Conservation (phyloP, 2,797 vertebrate species). For the Semotilus atromaculatus region DNA sequence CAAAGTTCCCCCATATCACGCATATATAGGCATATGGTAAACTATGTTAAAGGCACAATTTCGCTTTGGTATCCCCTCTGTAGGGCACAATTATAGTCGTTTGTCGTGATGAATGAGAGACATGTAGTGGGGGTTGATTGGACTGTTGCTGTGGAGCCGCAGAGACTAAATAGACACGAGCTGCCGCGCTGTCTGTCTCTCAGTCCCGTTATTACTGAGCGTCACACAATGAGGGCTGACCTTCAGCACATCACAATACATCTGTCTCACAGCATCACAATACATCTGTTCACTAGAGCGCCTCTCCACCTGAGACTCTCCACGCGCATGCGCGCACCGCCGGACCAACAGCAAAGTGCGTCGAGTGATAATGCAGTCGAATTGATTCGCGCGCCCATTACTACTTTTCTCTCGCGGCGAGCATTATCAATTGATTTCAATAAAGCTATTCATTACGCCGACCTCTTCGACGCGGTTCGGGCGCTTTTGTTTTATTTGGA, state of each 20-base stretch:
- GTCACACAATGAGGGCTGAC: slow-evolving; percentile 72
- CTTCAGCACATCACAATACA: slow-evolving; percentile 75
- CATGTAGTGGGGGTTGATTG: slow-evolving; percentile 51
- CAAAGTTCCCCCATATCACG: background rate
- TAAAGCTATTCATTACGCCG: slow-evolving; percentile 77
- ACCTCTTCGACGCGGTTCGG: slow-evolving; percentile 72
- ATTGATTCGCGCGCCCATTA: slow-evolving; percentile 49
- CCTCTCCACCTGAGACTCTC: slow-evolving; percentile 44
- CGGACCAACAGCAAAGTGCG: slow-evolving; percentile 11
- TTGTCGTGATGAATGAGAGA: slow-evolving; percentile 18
- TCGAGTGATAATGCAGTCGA: slow-evolving; percentile 48
- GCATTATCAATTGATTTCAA: slow-evolving; percentile 60
- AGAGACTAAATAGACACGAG: slow-evolving; percentile 65
- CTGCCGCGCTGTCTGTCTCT: slow-evolving; percentile 66
- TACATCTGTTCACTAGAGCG: slow-evolving; percentile 62
- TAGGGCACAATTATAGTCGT: slow-evolving; percentile 23
- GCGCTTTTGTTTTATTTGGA: slow-evolving; percentile 72
- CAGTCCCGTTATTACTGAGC: slow-evolving; percentile 69
- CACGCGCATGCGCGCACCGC: background rate
- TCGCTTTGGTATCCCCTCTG: background rate
- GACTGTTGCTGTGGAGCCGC: slow-evolving; percentile 55
- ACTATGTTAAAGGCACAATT: background rate
- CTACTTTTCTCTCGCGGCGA: slow-evolving; percentile 22
- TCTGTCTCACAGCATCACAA: slow-evolving; percentile 69
- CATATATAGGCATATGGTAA: background rate